Base-by-base conservation (phyloP, 37 sponge, comb jelly and placozoan species). In the Halisarca cf. caerulea region DNA sequence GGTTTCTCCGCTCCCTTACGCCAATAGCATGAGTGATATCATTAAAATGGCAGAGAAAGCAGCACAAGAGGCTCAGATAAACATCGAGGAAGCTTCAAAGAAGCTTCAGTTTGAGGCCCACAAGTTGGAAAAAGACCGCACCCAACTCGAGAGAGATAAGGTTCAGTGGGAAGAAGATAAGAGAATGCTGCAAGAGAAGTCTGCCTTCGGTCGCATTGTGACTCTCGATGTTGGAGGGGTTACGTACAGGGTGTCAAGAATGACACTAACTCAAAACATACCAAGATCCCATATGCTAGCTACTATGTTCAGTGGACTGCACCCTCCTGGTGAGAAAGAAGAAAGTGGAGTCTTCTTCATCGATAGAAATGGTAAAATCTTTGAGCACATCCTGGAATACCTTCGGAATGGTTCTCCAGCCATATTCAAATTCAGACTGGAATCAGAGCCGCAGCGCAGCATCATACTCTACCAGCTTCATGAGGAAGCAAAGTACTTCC, bases 381-480 rank as follows among this genome's bases (percentile, higher is more conserved):
- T 74, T 41, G 77, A 74, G 44, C 77, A 74, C 45, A 40, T 74
- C 25, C 36, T 74, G 77, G 77, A 74, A 40, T 74, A 74, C 45
- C 77, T 74, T 24, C 77, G 77, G 17, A 2, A 36, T 17, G 77
- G 77, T 6, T 74, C 25, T 6, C 42, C 77, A 2, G 42, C 77
- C 44, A 23, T 74, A 20, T 25, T 43, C 24, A 20, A 23, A 1
- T 25, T 74, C 8, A 74, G 43, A 17, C 77, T 74, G 2, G 38
- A 44, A 21, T n/a, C n/a, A 24, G 77, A 74, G 25, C 77, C 77
- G 23, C 43, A 74, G 45, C 42, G 77, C 1, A 74, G 77, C 45
- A 74, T 40, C 0, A 74, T 24, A 9, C 45, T 74, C 1, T 43
- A 74, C 77, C 21, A 41, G 15, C 24, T 74, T 11, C 77, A 74